Evolutionary conservation across 2,888 invertebrate species (phyloP).

Genomic region (Eupithecia centaureata): DNA sequence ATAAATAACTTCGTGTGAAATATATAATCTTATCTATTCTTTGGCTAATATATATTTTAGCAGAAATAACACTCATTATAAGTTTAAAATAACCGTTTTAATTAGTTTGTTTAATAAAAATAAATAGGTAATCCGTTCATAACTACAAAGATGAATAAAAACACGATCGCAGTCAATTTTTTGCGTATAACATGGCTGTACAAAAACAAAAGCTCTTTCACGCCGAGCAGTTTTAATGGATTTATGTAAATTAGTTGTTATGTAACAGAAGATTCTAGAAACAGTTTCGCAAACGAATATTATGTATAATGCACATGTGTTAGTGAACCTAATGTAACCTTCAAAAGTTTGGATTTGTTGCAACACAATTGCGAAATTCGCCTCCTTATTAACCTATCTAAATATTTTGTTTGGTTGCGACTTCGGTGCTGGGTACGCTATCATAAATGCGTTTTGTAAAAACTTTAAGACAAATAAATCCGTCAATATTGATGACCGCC

Average conservation of each 20-base stretch:
- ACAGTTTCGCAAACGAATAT: neutral
- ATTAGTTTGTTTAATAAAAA: neutral
- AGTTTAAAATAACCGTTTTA: neutral
- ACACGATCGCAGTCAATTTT: neutral
- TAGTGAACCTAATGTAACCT: neutral
- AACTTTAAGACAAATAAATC: neutral
- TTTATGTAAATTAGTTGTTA: constrained; percentile 10
- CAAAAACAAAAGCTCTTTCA: constrained; percentile 1
- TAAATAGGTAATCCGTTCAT: neutral
- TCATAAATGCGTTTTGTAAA: neutral
- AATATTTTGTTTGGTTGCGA: neutral
- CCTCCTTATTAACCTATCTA: neutral
- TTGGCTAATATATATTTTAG: neutral
- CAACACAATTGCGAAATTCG: neutral
- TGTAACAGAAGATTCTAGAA: constrained; percentile 7
- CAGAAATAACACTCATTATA: neutral
- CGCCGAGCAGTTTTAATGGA: constrained; percentile 4
- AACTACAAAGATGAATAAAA: neutral
- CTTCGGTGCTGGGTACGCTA: neutral
- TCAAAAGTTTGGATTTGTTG: neutral
- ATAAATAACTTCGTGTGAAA: no score
- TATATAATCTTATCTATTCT: no score
- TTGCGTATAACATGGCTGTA: neutral
- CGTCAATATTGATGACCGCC: neutral
- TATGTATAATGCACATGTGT: neutral